Evolutionary conservation across 2,797 vertebrate genomes (phyloP).

Genomic region (Coendou prehensilis): DNA sequence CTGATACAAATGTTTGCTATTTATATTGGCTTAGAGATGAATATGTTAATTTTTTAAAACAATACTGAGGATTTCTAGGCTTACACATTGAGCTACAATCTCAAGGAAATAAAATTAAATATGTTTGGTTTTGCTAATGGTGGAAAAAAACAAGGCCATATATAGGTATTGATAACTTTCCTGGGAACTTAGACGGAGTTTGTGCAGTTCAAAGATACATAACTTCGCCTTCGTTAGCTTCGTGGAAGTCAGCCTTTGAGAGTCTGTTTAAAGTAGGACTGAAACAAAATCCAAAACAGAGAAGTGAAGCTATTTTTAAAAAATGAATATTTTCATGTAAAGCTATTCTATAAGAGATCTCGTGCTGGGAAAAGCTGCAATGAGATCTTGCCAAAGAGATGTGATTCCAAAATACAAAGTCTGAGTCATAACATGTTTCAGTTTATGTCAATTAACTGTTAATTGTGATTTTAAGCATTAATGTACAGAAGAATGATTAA

Average conservation of each 20-base stretch:
- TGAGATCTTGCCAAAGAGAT: not conserved
- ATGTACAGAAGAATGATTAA: not conserved
- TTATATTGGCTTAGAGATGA: not conserved
- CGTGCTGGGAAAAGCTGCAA: not conserved
- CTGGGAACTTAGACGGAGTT: not conserved
- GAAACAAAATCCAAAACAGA: not conserved
- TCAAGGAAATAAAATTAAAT: not conserved
- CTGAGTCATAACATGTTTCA: not conserved
- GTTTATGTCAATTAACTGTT: constrained; percentile 36
- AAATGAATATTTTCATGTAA: not conserved
- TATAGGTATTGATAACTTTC: not conserved
- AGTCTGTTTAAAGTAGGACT: not conserved
- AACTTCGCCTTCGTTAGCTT: not conserved
- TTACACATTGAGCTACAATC: not conserved
- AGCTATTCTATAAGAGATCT: not conserved
- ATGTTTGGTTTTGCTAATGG: not conserved
- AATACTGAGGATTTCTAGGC: not conserved
- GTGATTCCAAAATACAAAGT: not conserved
- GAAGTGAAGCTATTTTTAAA: not conserved
- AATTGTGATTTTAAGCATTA: not conserved
- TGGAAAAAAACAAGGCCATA: not conserved
- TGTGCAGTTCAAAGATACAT: not conserved
- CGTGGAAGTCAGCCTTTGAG: not conserved
- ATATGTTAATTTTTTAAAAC: not conserved
- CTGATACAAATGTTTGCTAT: not conserved